phyloP scores from a whole-genome alignment of 2,888 invertebrate genomes.

The Xestia sexstrigata region DNA sequence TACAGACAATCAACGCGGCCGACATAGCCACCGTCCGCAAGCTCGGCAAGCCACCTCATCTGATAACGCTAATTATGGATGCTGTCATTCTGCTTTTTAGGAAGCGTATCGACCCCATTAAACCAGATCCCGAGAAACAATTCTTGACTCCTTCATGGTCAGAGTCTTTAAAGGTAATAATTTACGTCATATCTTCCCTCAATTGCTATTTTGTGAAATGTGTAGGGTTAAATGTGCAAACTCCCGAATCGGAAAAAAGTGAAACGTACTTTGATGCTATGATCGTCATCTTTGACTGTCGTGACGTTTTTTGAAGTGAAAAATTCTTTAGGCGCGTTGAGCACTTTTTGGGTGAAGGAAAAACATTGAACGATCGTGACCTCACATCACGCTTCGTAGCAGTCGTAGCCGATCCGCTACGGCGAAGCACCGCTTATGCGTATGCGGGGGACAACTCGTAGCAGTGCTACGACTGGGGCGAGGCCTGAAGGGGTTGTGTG shows the following conservation, averaged over 20 bases:
- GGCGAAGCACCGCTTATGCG: too few species aligned
- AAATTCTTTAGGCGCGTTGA: too few species aligned
- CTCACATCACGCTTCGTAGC: too few species aligned
- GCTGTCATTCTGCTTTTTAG: conserved; percentile 95
- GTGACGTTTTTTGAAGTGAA: too few species aligned
- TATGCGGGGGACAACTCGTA: too few species aligned
- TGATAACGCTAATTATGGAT: conserved; percentile 98
- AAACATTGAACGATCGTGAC: too few species aligned
- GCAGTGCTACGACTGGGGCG: too few species aligned
- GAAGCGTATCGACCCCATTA: conserved; percentile 93
- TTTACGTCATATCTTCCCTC: not conserved
- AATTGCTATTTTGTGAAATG: not conserved
- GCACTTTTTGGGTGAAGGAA: too few species aligned
- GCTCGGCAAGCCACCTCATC: conserved; percentile 96
- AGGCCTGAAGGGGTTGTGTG: too few species aligned
- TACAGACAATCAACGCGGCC: conserved; percentile 96
- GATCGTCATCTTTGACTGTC: not conserved
- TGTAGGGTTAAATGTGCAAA: not conserved
- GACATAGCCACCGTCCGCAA: conserved; percentile 97
- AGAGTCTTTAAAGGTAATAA: conserved; percentile 94
- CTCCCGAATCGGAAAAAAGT: not conserved
- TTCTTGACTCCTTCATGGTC: conserved; percentile 96
- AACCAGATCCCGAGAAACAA: conserved; percentile 93
- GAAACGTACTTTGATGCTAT: not conserved
- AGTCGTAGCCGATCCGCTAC: too few species aligned